These are phyloP conservation scores for Thermophis baileyi DNA, from an alignment of 2,113 vertebrate genomes.

Conservation along the genomic window DNA sequence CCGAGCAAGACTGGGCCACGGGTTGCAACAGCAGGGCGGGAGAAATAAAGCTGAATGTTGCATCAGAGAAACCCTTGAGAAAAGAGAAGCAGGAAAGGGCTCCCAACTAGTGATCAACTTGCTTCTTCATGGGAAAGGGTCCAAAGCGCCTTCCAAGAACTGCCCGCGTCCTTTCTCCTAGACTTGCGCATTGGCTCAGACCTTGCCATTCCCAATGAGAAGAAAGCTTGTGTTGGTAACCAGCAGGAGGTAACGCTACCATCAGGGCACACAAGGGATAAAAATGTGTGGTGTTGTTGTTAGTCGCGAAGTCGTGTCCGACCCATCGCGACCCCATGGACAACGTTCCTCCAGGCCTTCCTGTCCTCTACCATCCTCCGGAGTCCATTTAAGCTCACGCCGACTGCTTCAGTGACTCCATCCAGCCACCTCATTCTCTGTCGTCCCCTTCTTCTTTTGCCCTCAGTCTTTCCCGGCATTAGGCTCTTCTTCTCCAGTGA, in stretches of 20 bases:
- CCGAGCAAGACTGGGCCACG: slow-evolving; percentile 21
- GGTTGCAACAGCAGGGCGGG: slow-evolving; percentile 26
- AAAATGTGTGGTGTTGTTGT: background rate
- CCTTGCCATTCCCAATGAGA: background rate
- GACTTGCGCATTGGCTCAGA: background rate
- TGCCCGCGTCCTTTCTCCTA: fast-evolving
- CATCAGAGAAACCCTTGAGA: slow-evolving; percentile 1
- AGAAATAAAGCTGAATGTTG: background rate
- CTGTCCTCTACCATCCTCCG: no score
- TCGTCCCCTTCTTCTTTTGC: no score
- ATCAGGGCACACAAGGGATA: background rate
- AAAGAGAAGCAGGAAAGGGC: background rate
- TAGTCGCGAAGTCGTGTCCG: no score
- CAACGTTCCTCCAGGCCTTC: no score
- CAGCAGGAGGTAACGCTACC: background rate
- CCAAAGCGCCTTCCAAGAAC: background rate
- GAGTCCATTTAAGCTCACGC: no score
- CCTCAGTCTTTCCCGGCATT: no score
- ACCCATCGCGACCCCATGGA: no score
- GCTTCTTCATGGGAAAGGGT: background rate
- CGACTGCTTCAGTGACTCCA: no score
- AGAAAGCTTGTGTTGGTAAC: background rate
- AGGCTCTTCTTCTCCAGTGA: no score
- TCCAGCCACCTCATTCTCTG: no score
- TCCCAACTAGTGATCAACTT: background rate